Evolutionary conservation across 2,888 invertebrate genomes (phyloP).

Genomic region (Drosophila atripex): DNA sequence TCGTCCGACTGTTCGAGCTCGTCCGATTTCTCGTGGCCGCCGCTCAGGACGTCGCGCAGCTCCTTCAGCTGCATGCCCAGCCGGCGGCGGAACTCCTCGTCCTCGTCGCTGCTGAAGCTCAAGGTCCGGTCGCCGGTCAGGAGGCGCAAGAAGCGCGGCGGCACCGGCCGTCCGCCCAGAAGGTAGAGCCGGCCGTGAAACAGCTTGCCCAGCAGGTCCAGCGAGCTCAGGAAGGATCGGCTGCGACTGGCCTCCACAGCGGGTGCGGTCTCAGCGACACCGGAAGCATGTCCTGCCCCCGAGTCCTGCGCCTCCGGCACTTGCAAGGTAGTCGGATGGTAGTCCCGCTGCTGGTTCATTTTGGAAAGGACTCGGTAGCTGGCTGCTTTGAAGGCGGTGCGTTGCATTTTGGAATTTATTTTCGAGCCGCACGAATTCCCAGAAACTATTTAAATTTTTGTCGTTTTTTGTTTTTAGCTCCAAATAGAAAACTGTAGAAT

Average conservation of each 20-base stretch:
- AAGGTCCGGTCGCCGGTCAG: neutral
- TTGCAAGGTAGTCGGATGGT: neutral
- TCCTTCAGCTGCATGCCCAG: conserved; percentile 18
- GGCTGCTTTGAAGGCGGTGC: neutral
- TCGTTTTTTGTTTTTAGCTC: neutral
- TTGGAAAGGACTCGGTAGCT: neutral
- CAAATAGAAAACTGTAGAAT: neutral
- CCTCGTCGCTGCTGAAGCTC: conserved; percentile 9
- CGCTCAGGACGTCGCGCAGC: conserved; percentile 8
- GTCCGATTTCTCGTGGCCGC: neutral
- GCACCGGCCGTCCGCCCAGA: conserved; percentile 7
- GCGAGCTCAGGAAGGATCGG: neutral
- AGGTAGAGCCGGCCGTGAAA: conserved; percentile 1
- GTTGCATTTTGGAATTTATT: neutral
- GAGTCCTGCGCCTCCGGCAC: neutral
- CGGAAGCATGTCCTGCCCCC: neutral
- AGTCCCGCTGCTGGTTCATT: neutral
- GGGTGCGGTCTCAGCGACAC: neutral
- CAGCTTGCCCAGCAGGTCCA: conserved; percentile 10
- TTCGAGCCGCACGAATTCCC: neutral
- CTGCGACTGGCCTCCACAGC: neutral
- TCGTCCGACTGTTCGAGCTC: neutral
- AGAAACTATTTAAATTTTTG: neutral
- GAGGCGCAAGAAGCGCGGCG: neutral
- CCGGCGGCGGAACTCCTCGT: conserved; percentile 12